Conservation (phyloP, 2,888 invertebrate genomes). For the Seladonia tumulorum region DNA sequence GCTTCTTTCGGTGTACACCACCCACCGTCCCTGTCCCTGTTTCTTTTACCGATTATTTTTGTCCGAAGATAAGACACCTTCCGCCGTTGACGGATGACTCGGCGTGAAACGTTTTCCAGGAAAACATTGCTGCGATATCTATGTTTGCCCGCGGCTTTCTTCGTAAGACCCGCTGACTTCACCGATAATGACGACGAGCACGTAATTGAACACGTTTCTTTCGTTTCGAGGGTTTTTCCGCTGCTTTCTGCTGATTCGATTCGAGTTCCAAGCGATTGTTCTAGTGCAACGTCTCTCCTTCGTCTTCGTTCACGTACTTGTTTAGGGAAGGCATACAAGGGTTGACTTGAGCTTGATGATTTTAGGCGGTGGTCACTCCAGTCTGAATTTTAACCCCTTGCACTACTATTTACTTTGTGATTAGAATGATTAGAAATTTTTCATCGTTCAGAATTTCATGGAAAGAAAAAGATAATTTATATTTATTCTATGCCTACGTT, state of each 20-base stretch:
- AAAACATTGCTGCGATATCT: slow-evolving; percentile 53
- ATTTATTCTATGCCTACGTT: too few species aligned
- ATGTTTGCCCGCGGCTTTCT: slow-evolving; percentile 48
- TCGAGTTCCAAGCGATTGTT: neutral
- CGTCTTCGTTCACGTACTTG: neutral
- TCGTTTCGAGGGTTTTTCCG: neutral
- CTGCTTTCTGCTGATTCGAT: neutral
- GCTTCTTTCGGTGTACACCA: neutral
- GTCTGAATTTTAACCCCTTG: too few species aligned
- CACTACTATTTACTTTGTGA: too few species aligned
- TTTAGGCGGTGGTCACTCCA: too few species aligned
- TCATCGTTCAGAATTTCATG: too few species aligned
- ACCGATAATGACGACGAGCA: slow-evolving; percentile 49
- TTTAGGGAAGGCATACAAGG: neutral
- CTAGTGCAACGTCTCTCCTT: neutral
- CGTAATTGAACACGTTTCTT: slow-evolving; percentile 43
- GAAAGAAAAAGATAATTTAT: too few species aligned
- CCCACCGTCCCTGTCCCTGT: neutral
- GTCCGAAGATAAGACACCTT: neutral
- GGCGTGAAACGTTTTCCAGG: slow-evolving; percentile 17
- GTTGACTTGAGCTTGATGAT: neutral
- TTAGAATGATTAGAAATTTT: too few species aligned
- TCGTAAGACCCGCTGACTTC: slow-evolving; percentile 55
- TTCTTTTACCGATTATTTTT: slow-evolving; percentile 26
- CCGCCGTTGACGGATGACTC: slow-evolving; percentile 23